Evolutionary conservation across 1,140 invertebrate species (phyloP).

Genomic region (Lordiphosa stackelbergi): DNA sequence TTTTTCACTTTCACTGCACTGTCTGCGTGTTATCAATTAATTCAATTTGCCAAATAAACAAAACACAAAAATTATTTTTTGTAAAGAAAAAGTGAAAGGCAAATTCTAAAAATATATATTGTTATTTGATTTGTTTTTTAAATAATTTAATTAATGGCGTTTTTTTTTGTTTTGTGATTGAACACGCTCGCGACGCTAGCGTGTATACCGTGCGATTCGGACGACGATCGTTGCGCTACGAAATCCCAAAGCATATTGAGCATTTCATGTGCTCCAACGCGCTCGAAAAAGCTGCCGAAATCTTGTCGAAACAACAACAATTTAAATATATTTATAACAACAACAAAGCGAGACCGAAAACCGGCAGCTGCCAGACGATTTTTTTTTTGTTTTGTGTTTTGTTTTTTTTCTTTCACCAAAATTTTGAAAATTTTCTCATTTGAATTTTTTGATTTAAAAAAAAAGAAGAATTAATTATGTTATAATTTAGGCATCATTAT

Average conservation of each 20-base stretch:
- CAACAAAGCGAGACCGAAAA: constrained; percentile 30
- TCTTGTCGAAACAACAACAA: constrained; percentile 27
- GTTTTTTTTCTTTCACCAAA: constrained; percentile 23
- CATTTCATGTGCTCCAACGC: constrained; percentile 33
- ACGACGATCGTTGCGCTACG: constrained; percentile 60
- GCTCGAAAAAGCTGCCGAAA: constrained; percentile 50
- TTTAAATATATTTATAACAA: constrained; percentile 16
- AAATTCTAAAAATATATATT: too few relatives aligned
- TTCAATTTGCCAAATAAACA: too few relatives aligned
- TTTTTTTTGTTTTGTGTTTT: constrained; percentile 19
- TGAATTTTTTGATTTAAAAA: constrained; percentile 38
- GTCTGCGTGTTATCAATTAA: too few relatives aligned
- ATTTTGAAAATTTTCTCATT: constrained; percentile 12
- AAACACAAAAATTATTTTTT: too few relatives aligned
- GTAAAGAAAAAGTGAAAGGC: too few relatives aligned
- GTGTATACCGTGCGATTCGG: constrained; percentile 36
- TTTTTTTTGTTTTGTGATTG: constrained; percentile 17
- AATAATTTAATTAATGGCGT: not conserved
- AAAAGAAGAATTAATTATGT: too few relatives aligned
- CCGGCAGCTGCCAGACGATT: constrained; percentile 27
- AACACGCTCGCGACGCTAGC: constrained; percentile 9
- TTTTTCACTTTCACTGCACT: not conserved
- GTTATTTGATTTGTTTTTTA: too few relatives aligned
- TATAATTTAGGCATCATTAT: constrained; percentile 18
- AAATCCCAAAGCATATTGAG: constrained; percentile 69